Evolutionary conservation across 2,113 vertebrate genomes (phyloP).

Genomic region (Phalacrocorax aristotelis): DNA sequence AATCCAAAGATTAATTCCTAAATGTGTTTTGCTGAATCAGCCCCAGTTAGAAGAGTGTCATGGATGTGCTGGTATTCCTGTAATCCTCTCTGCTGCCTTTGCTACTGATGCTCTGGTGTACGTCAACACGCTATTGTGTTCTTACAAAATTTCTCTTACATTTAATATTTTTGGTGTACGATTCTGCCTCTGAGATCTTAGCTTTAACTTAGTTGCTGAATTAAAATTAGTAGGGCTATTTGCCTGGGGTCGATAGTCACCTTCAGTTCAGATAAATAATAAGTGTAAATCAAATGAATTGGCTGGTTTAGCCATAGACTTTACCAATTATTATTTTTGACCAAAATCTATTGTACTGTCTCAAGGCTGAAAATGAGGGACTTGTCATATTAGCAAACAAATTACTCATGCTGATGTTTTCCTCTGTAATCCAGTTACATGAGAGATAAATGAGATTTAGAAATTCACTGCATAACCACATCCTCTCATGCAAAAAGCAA

Average conservation of each 20-base stretch:
- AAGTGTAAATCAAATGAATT: neutral
- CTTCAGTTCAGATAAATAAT: neutral
- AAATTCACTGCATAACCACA: neutral
- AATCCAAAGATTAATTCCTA: neutral
- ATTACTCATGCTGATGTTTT: conserved; percentile 40
- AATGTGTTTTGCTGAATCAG: neutral
- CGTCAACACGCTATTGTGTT: neutral
- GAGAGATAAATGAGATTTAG: conserved; percentile 44
- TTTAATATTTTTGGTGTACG: neutral
- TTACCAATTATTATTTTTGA: conserved; percentile 9
- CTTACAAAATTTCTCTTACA: neutral
- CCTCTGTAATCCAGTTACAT: conserved; percentile 28
- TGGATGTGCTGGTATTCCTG: neutral
- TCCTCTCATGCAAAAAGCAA: conserved; percentile 10
- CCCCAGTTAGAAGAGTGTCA: neutral
- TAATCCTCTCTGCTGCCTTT: neutral
- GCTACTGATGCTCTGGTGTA: neutral
- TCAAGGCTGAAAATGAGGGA: neutral
- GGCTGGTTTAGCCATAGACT: neutral
- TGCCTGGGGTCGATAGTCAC: neutral
- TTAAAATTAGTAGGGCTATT: neutral
- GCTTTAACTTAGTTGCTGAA: neutral
- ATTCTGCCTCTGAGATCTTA: neutral
- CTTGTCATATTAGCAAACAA: conserved; percentile 19
- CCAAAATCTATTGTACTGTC: neutral